A percentile compares a stretch with the other conserved stretches of the same genome.
These are phyloP conservation scores for Entomobrya proxima DNA, from an alignment of 2,888 invertebrate species.

Conservation along the genomic window DNA sequence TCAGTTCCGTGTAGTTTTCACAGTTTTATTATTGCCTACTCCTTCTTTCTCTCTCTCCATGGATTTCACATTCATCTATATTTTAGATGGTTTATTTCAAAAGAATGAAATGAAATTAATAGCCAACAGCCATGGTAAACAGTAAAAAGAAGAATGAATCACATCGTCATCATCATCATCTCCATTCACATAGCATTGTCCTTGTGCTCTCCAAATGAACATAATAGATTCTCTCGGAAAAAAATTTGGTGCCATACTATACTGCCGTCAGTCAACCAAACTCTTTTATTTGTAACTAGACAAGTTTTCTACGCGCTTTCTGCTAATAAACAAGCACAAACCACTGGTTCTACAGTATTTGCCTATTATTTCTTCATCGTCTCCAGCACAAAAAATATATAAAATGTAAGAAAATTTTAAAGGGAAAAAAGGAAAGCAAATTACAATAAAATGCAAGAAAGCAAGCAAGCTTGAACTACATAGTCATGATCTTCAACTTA, in stretches of 20 bases:
- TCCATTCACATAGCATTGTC: slow-evolving; percentile 24
- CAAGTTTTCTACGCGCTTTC: too few relatives aligned
- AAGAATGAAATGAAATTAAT: slow-evolving; percentile 76
- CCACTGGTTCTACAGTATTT: too few relatives aligned
- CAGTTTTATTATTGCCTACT: slow-evolving; percentile 45
- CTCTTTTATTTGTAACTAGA: too few relatives aligned
- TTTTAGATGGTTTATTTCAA: slow-evolving; percentile 74
- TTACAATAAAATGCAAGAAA: slow-evolving; percentile 33
- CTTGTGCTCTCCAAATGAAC: slow-evolving; percentile 35
- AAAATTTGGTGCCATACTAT: too few relatives aligned
- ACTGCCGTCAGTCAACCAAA: too few relatives aligned
- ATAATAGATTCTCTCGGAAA: slow-evolving; percentile 22
- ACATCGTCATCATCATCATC: slow-evolving; percentile 44
- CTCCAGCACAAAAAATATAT: too few relatives aligned
- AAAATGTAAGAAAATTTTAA: not conserved
- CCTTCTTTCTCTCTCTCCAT: slow-evolving; percentile 55
- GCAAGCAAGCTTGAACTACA: slow-evolving; percentile 4
- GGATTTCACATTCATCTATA: slow-evolving; percentile 75
- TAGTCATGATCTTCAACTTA: not conserved
- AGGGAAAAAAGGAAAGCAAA: slow-evolving; percentile 2
- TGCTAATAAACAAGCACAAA: too few relatives aligned
- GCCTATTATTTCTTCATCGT: too few relatives aligned
- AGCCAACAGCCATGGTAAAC: slow-evolving; percentile 75
- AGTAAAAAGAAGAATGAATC: slow-evolving; percentile 69
- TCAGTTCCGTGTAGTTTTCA: slow-evolving; percentile 24